Conservation (phyloP, 2,113 vertebrate species). For the Phylloscopus trochilus region DNA sequence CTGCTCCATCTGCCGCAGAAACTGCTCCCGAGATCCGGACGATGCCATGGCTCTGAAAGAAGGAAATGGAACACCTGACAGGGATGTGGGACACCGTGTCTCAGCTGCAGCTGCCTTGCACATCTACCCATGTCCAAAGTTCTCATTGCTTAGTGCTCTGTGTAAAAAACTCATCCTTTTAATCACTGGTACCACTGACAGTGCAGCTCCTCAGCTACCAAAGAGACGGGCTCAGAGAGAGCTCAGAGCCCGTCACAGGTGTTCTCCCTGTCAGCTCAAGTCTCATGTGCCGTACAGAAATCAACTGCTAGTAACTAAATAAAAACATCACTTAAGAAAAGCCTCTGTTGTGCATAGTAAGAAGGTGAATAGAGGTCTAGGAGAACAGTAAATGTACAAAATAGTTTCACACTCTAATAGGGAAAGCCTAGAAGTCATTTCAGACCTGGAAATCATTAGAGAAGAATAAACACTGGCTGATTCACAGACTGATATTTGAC, state of each 20-base stretch:
- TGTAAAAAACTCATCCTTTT: not conserved
- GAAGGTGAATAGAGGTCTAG: not conserved
- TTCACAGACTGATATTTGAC: not conserved
- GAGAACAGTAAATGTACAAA: not conserved
- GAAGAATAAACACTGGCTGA: not conserved
- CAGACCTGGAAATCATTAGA: not conserved
- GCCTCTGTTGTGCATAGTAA: not conserved
- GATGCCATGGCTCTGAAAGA: conserved; percentile 92
- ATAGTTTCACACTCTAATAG: not conserved
- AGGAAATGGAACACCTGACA: not conserved
- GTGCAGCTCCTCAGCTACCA: not conserved
- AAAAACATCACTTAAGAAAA: not conserved
- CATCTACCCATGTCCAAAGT: not conserved
- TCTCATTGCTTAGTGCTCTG: not conserved
- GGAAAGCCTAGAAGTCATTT: not conserved
- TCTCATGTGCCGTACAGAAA: not conserved
- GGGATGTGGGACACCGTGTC: not conserved
- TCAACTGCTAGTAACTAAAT: not conserved
- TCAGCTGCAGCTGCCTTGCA: not conserved
- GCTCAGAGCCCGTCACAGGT: not conserved
- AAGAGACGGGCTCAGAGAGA: not conserved
- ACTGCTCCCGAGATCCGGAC: conserved; percentile 89
- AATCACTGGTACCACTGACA: not conserved
- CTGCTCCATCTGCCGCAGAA: conserved; percentile 97
- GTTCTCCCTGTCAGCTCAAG: not conserved